These are phyloP conservation scores for Platycnemis pennipes DNA, from an alignment of 2,888 invertebrate species.

Conservation along the genomic window DNA sequence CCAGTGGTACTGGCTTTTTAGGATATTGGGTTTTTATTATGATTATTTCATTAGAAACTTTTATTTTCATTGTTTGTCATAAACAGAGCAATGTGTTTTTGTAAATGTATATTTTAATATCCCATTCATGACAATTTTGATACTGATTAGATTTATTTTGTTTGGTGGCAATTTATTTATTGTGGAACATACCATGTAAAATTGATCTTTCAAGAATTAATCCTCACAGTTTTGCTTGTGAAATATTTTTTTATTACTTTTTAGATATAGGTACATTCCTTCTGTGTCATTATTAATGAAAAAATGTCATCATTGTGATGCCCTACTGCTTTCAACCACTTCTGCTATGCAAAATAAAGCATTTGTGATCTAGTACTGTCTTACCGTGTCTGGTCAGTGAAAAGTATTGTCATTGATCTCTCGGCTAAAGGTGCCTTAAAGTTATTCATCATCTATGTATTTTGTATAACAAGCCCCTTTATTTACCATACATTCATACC, in stretches of 20 bases:
- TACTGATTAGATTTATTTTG: not conserved
- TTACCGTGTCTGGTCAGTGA: not conserved
- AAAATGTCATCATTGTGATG: not conserved
- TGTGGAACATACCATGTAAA: not conserved
- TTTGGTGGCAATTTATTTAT: slow-evolving; percentile 21
- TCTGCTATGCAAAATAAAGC: not conserved
- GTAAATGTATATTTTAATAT: not conserved
- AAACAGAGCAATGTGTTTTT: not conserved
- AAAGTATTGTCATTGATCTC: slow-evolving; percentile 7
- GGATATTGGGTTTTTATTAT: not conserved
- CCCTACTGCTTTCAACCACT: slow-evolving; percentile 46
- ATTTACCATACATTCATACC: not conserved
- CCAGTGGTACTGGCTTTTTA: not conserved
- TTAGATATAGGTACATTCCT: not conserved
- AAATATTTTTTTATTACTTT: not conserved
- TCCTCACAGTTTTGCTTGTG: not conserved
- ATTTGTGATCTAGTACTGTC: slow-evolving; percentile 30
- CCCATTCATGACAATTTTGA: not conserved
- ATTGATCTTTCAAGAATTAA: not conserved
- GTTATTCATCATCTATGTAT: not conserved
- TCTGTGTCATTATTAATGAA: not conserved
- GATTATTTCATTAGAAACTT: not conserved
- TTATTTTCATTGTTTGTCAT: not conserved
- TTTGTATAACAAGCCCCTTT: slow-evolving; percentile 12
- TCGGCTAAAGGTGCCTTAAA: slow-evolving; percentile 54